Conservation (phyloP, 2,888 invertebrate species). For the Ophion slaviceki region DNA sequence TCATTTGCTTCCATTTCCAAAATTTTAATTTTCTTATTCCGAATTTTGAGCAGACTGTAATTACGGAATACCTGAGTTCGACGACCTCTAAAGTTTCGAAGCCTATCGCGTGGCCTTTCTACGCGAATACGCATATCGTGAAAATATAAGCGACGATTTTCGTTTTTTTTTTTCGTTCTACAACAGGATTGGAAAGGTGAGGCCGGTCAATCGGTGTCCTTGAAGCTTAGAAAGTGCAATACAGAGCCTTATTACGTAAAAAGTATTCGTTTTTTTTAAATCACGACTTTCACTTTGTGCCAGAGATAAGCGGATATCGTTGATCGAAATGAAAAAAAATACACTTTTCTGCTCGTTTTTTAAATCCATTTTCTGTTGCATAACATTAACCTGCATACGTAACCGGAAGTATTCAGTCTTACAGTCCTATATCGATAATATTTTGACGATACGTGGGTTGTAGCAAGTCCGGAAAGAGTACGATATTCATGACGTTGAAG, state of each 20-base stretch:
- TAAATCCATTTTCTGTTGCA: background rate
- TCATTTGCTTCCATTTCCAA: too few relatives aligned
- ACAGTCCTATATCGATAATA: background rate
- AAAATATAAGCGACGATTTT: background rate
- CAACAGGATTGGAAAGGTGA: background rate
- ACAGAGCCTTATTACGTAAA: slow-evolving; percentile 2
- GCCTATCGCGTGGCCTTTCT: background rate
- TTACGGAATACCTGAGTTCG: background rate
- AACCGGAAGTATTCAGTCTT: too few relatives aligned
- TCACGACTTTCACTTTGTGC: slow-evolving; percentile 20
- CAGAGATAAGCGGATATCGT: background rate
- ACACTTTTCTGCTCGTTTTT: too few relatives aligned
- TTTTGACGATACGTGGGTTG: background rate
- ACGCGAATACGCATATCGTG: background rate
- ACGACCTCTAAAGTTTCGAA: background rate
- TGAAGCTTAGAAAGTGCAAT: slow-evolving; percentile 24
- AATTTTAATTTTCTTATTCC: too few relatives aligned
- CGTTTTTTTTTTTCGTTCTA: background rate
- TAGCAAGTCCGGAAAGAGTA: too few relatives aligned
- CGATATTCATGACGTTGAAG: too few relatives aligned
- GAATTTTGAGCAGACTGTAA: too few relatives aligned
- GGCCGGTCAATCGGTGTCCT: background rate
- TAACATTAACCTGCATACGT: background rate
- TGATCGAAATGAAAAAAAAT: background rate
- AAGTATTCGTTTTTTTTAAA: background rate